Base-by-base conservation (phyloP, 92 coral and sea anemone genomes). In the Muricea muricata region DNA sequence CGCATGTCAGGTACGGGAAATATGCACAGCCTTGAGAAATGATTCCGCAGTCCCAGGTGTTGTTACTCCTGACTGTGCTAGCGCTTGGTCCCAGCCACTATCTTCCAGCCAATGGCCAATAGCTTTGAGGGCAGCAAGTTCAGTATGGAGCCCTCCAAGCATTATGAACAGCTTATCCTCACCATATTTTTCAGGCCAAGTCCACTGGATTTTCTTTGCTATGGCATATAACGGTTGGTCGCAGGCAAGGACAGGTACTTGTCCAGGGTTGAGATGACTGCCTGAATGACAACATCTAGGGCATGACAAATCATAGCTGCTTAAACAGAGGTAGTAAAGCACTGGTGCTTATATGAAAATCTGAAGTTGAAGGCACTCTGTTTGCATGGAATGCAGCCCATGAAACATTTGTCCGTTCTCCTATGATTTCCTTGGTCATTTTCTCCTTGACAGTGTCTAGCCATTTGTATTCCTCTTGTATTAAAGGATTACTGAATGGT, bases 21-120 rank as follows among this genome's bases (percentile, higher is more conserved):
- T 31, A 2, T 72, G 78, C 6, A 30, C 6, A 25, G 56, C 78
- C 2, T 7, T 6, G 4, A 72, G 56, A 17, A 72, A 17, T 17
- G 55, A 37, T 11, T 72, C 55, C 1, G 78, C 73, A 30, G 42
- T 66, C 33, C 73, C 73, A 4, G 73, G 41, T 6, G 73, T 66
- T 8, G 14, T 66, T 2, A 66, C 41, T 28, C 33, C 73, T 14
- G 73, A 41, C 20, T 66, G 30, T 33, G 41, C 73, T 6, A 66
- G 42, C 10, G 33, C 24, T 20, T 35, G 56, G 12, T 39, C 50
- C 78, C 78, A 72, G 17, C 55, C 78, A 72, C 78, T 72, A 12
- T 57, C 56, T 20, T 72, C 78, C 3, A 72, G 78, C 78, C 78
- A 72, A 72, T 25, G 40, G n/a, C n/a, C n/a, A n/a, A n/a, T n/a